Conservation (phyloP, 2,888 invertebrate genomes). For the Drosophila helvetica region DNA sequence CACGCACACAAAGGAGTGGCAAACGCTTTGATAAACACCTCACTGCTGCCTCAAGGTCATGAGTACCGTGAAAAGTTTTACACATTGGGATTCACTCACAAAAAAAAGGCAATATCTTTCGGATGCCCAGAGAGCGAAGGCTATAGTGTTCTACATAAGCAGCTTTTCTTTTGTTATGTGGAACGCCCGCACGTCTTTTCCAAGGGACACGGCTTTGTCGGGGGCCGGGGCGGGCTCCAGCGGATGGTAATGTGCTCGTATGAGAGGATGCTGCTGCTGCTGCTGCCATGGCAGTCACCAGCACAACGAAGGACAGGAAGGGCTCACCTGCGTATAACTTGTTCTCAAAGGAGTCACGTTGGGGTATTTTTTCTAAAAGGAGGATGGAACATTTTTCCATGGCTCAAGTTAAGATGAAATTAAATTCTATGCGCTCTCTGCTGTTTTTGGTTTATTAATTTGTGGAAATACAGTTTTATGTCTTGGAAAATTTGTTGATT, state of each 20-base stretch:
- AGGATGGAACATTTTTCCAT: conserved; percentile 26
- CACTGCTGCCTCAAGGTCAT: neutral
- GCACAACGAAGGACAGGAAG: conserved; percentile 32
- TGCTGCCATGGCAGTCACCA: conserved; percentile 31
- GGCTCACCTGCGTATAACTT: conserved; percentile 34
- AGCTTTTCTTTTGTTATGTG: conserved; percentile 66
- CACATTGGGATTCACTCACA: conserved; percentile 26
- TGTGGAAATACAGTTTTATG: conserved; percentile 8
- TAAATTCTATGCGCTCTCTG: conserved; percentile 45
- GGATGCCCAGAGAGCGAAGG: conserved; percentile 21
- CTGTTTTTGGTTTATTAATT: conserved; percentile 57
- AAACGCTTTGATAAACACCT: conserved; percentile 56
- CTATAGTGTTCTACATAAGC: conserved; percentile 50
- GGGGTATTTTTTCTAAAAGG: conserved; percentile 22
- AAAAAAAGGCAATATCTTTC: conserved; percentile 43
- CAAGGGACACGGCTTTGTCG: conserved; percentile 14
- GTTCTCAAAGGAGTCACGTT: conserved; percentile 48
- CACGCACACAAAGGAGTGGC: conserved; percentile 34
- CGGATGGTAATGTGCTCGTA: conserved; percentile 13
- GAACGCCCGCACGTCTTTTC: conserved; percentile 49
- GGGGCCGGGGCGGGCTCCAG: neutral
- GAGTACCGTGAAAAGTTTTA: conserved; percentile 28
- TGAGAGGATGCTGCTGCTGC: conserved; percentile 21
- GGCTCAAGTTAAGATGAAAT: conserved; percentile 43
- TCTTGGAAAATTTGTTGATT: conserved; percentile 12